Evolutionary conservation across 2,797 vertebrate genomes (phyloP).

Genomic region (Oreochromis grahami): DNA sequence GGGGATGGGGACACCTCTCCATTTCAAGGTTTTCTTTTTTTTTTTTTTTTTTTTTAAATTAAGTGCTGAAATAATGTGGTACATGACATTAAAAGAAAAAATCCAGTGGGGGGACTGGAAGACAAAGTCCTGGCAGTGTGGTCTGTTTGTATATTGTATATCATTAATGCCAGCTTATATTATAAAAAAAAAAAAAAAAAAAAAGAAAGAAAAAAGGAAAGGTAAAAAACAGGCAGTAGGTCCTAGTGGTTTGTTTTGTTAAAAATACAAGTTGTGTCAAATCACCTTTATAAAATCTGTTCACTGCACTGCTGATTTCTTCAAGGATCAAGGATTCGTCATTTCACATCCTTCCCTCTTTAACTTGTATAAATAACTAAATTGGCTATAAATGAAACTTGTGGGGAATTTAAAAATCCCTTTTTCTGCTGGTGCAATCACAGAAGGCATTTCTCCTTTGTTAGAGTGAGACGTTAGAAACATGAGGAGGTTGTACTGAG

Average conservation of each 20-base stretch:
- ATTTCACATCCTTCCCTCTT: neutral
- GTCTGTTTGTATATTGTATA: slow-evolving; percentile 10
- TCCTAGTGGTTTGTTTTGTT: slow-evolving; percentile 42
- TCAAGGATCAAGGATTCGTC: neutral
- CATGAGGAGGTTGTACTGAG: neutral
- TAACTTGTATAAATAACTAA: slow-evolving; percentile 52
- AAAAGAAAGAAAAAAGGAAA: neutral
- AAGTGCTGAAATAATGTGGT: slow-evolving; percentile 40
- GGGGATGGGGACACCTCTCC: slow-evolving; percentile 2
- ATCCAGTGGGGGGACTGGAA: neutral
- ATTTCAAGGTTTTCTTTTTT: neutral
- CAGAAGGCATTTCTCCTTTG: neutral
- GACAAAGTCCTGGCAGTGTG: slow-evolving; percentile 2
- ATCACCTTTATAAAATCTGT: neutral
- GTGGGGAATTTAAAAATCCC: neutral
- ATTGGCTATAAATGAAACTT: neutral
- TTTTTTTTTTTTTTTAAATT: slow-evolving; percentile 47
- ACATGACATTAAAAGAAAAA: neutral
- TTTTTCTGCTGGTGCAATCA: neutral
- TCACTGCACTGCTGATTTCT: neutral
- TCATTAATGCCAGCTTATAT: neutral
- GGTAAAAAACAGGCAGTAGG: neutral
- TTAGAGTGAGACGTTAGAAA: neutral
- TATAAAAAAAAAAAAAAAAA: neutral
- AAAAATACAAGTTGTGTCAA: neutral